Evolutionary conservation across 2,797 vertebrate species (phyloP).

Genomic region (Ctenopoma kingsleyae): DNA sequence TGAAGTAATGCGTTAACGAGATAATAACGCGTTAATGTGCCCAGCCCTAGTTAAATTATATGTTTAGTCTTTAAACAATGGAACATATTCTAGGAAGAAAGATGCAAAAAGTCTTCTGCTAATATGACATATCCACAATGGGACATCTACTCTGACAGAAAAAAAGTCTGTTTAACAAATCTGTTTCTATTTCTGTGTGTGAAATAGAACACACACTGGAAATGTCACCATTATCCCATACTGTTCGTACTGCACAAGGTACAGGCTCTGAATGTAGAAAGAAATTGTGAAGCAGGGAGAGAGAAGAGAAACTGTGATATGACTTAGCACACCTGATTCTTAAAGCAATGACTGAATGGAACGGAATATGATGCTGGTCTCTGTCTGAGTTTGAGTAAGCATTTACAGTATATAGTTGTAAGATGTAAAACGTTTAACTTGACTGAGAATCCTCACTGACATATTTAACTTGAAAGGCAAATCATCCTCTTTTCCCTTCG

Average conservation of each 20-base stretch:
- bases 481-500: slow-evolving; percentile 47
- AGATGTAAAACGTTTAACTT: slow-evolving; percentile 37
- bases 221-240: slow-evolving; percentile 1
- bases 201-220: slow-evolving; percentile 9
- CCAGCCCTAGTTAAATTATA: too few relatives aligned
- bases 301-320: slow-evolving; percentile 19
- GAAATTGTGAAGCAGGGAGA: too few relatives aligned
- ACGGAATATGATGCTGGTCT: neutral
- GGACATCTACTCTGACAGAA: neutral
- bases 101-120: too few relatives aligned
- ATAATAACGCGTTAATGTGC: too few relatives aligned
- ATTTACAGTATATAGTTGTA: slow-evolving; percentile 4
- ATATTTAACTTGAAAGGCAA: too few relatives aligned
- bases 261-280: slow-evolving; percentile 11
- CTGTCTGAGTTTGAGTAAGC: slow-evolving; percentile 17
- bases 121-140: slow-evolving; percentile 10
- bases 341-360: slow-evolving; percentile 3
- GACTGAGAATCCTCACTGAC: slow-evolving; percentile 3
- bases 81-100: too few relatives aligned
- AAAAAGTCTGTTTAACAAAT: too few relatives aligned
- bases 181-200: neutral
- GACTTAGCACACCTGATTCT: slow-evolving; percentile 11
- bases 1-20: too few relatives aligned
- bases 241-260: slow-evolving; percentile 14
- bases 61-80: too few relatives aligned